phyloP scores from a whole-genome alignment of 2,797 vertebrate species.

The Ptychadena robeensis region DNA sequence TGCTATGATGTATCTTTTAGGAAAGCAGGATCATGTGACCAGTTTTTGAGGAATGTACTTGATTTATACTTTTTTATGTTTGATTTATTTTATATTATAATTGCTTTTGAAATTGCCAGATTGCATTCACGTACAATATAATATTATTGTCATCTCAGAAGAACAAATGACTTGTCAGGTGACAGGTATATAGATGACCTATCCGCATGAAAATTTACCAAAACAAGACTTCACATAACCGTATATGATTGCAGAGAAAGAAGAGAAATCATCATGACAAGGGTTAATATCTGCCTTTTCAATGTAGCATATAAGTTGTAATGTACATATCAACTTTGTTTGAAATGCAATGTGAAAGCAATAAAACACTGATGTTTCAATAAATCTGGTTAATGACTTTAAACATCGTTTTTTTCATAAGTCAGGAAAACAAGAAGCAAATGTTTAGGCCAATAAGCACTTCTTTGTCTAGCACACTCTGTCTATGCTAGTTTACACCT shows the following conservation, averaged over 20 bases:
- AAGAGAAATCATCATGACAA: slow-evolving; percentile 13
- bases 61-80: neutral
- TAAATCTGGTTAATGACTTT: neutral
- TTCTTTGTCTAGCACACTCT: no score
- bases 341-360: slow-evolving; percentile 50
- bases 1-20: neutral
- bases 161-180: neutral
- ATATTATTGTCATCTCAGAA: no score
- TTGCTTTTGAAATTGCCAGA: neutral
- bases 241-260: slow-evolving; percentile 2
- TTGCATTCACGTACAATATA: no score
- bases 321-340: slow-evolving; percentile 49
- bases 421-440: neutral
- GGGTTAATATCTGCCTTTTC: slow-evolving; percentile 17
- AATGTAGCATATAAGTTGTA: slow-evolving; percentile 41
- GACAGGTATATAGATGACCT: neutral
- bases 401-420: neutral
- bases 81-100: neutral
- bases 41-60: neutral
- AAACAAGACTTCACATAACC: neutral
- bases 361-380: slow-evolving; percentile 52
- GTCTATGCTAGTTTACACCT: no score
- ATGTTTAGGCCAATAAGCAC: no score
- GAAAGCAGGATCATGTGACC: neutral
- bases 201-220: neutral